Percentiles rank a stretch among this genome's conserved stretches.
Conservation (phyloP, 1,140 invertebrate species). For the Fopius arisanus region DNA sequence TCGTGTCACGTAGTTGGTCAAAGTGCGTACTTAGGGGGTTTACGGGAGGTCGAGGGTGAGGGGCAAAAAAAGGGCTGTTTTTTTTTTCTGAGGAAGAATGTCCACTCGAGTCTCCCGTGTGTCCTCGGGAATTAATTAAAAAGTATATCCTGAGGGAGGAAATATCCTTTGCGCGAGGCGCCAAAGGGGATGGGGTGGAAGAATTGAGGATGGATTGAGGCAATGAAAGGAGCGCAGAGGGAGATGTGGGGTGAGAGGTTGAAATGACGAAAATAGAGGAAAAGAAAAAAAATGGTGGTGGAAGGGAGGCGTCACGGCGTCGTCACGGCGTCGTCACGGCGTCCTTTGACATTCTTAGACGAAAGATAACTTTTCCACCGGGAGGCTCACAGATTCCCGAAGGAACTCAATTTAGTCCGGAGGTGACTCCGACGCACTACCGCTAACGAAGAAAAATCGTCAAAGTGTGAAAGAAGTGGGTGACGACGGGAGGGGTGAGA, state of each 20-base stretch:
- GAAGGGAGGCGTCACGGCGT: background rate
- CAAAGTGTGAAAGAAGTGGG: background rate
- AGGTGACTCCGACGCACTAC: background rate
- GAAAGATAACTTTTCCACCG: conserved; percentile 13
- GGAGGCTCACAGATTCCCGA: background rate
- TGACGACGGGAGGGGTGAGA: background rate
- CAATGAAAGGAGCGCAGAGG: background rate
- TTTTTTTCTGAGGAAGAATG: background rate
- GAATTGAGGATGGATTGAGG: conserved; percentile 11
- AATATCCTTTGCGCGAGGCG: background rate
- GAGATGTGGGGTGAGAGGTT: conserved; percentile 14
- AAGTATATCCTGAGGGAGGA: background rate
- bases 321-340: background rate
- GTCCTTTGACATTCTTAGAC: conserved; percentile 27
- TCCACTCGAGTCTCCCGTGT: background rate
- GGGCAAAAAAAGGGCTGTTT: background rate
- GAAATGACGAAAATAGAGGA: conserved; percentile 11
- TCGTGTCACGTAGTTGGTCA: background rate
- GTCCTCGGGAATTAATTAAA: conserved; percentile 14
- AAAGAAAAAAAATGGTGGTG: background rate
- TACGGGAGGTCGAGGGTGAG: background rate
- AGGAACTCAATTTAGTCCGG: conserved; percentile 12
- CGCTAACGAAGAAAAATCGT: background rate
- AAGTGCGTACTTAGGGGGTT: background rate
- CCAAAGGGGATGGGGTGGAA: background rate